Evolutionary conservation across 2,797 vertebrate genomes (phyloP).

Genomic region (Clarias fuscus): DNA sequence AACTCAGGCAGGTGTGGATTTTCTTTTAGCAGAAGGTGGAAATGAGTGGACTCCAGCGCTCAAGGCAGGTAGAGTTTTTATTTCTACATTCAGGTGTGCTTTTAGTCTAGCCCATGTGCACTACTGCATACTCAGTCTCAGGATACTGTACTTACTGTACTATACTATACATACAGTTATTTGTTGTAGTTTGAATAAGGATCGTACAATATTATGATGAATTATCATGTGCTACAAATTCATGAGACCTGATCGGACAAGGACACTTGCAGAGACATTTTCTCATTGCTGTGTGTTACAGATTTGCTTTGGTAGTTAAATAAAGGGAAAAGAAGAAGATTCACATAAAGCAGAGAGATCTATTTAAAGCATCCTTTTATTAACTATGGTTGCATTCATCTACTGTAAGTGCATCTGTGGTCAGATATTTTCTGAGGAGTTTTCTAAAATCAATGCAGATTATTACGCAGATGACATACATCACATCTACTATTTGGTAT

Average conservation of each 20-base stretch:
- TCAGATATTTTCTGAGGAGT: too few species aligned
- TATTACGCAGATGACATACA: too few species aligned
- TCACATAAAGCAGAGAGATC: not conserved
- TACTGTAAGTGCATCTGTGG: too few species aligned
- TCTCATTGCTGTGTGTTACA: not conserved
- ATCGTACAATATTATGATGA: not conserved
- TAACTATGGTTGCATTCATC: not conserved
- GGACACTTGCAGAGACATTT: not conserved
- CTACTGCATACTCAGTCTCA: not conserved
- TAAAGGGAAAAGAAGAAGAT: not conserved
- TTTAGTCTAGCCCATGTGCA: not conserved
- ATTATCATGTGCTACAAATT: not conserved
- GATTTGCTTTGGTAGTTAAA: not conserved
- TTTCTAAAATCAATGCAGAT: too few species aligned
- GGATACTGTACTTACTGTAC: not conserved
- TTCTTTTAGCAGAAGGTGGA: not conserved
- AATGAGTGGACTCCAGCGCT: not conserved
- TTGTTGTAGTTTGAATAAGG: not conserved
- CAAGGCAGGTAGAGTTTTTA: not conserved
- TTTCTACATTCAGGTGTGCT: not conserved
- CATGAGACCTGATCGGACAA: not conserved
- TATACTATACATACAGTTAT: not conserved
- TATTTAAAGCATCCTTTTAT: not conserved
- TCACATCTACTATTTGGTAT: too few species aligned
- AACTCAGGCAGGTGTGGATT: not conserved